phyloP scores from a whole-genome alignment of 1,140 invertebrate species.

The Helicorthomorpha holstii region DNA sequence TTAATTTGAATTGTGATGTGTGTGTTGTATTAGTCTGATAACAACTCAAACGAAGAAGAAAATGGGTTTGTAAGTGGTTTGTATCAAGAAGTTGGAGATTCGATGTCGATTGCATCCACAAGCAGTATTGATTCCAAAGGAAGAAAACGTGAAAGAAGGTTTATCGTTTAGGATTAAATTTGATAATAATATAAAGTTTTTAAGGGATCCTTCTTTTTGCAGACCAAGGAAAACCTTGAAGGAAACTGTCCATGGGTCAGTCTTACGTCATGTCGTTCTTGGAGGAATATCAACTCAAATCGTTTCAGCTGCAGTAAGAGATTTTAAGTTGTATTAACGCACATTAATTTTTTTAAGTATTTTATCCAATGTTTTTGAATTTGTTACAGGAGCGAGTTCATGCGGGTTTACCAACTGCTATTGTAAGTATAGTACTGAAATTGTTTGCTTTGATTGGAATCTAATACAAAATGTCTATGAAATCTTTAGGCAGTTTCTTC shows the following conservation, averaged over 20 bases:
- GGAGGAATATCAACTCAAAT: not conserved
- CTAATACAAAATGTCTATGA: not conserved
- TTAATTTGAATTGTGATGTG: conserved; percentile 2
- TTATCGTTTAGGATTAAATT: not conserved
- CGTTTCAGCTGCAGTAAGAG: not conserved
- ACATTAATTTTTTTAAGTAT: not conserved
- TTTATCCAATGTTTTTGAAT: not conserved
- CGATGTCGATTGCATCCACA: conserved; percentile 18
- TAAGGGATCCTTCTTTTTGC: conserved; percentile 6
- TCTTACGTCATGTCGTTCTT: not conserved
- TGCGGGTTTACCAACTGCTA: conserved; percentile 67
- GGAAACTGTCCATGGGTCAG: not conserved
- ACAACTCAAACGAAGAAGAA: conserved; percentile 22
- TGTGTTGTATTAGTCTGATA: conserved; percentile 17
- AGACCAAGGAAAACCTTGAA: not conserved
- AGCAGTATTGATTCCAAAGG: conserved; percentile 24
- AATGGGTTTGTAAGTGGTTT: conserved; percentile 18
- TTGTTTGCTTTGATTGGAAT: not conserved
- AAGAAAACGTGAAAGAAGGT: not conserved
- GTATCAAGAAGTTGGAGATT: conserved; percentile 24
- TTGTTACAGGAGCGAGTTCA: conserved; percentile 57
- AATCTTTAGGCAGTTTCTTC: conserved; percentile 40
- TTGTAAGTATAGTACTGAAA: conserved; percentile 19
- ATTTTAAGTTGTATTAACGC: not conserved
- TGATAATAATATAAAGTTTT: not conserved